Base-by-base conservation (phyloP, 1,140 invertebrate species). In the Habropoda laboriosa region DNA sequence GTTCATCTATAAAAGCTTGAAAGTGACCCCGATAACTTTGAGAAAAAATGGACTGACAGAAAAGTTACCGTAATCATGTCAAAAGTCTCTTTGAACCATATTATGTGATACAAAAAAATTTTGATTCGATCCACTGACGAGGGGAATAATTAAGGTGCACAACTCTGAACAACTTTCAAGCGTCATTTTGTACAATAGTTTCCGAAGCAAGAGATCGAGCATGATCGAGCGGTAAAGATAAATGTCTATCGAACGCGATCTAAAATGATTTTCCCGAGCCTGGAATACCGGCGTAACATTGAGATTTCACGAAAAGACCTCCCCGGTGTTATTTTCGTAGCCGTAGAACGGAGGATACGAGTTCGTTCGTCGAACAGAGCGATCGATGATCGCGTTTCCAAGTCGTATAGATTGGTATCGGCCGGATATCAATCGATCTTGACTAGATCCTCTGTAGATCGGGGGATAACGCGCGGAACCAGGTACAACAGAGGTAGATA, bases 351-450 rank as follows among this genome's bases (percentile, higher is more conserved):
- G 16, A 24, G 13, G 18, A 42, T 27, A 51, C 42, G 13, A 21
- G 60, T 27, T 38, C 30, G 66, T 32, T 42, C 66, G 24, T n/a
- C 35, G 38, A 68, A 45, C 35, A 18, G 5, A 21, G 76, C 40
- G 51, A 75, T 85, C 82, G 63, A 74, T 60, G 55, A 51, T 35
- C 68, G 30, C 38, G 64, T 58, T n/a, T 51, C 51, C 32, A 30
- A 67, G 18, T 78, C 55, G 71, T 64, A 85, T 86, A 79, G 83
- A 86, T 85, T 66, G 80, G 67, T 82, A 86, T 79, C 73, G 81
- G 72, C 61, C 53, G 55, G 68, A 51, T 86, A 86, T 86, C 84
- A 70, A 86, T 86, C 85, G 80, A 86, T 80, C 84, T 86, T 71
- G 64, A 72, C 58, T 64, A 83, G 85, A 86, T 86, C 35, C 57